These are phyloP conservation scores for Rhinoraja longicauda DNA, from an alignment of 2,797 vertebrate species.

Conservation along the genomic window DNA sequence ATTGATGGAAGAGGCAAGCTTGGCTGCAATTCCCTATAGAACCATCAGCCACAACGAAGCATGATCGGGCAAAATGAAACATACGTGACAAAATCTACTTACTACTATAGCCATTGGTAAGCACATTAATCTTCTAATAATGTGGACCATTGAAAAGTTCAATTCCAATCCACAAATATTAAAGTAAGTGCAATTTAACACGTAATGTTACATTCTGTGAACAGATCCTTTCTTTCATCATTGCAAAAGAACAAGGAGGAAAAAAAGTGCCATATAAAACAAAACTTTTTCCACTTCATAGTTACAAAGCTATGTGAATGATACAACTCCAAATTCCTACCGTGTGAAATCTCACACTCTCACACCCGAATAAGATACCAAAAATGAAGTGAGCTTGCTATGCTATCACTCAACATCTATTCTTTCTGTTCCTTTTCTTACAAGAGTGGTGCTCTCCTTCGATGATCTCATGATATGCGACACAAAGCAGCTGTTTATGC, in stretches of 20 bases:
- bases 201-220: slow-evolving; percentile 5
- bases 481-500: slow-evolving; percentile 97
- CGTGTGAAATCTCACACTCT: slow-evolving; percentile 83
- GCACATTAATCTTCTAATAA: background rate
- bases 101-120: background rate
- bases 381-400: slow-evolving; percentile 41
- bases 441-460: slow-evolving; percentile 45
- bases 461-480: slow-evolving; percentile 62
- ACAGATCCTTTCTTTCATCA: background rate
- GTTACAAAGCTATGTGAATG: slow-evolving; percentile 66
- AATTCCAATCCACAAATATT: background rate
- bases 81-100: background rate
- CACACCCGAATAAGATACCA: slow-evolving; percentile 59
- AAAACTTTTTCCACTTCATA: slow-evolving; percentile 53
- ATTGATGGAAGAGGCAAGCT: too few relatives aligned
- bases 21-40: too few relatives aligned
- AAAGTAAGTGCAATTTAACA: background rate
- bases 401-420: slow-evolving; percentile 46
- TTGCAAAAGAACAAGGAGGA: slow-evolving; percentile 25
- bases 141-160: background rate
- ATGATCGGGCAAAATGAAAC: background rate
- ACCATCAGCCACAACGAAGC: too few relatives aligned
- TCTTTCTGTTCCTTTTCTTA: slow-evolving; percentile 53
- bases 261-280: slow-evolving; percentile 42
- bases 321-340: slow-evolving; percentile 55